Evolutionary conservation across 2,797 vertebrate species (phyloP).

Genomic region (Mus spretus): DNA sequence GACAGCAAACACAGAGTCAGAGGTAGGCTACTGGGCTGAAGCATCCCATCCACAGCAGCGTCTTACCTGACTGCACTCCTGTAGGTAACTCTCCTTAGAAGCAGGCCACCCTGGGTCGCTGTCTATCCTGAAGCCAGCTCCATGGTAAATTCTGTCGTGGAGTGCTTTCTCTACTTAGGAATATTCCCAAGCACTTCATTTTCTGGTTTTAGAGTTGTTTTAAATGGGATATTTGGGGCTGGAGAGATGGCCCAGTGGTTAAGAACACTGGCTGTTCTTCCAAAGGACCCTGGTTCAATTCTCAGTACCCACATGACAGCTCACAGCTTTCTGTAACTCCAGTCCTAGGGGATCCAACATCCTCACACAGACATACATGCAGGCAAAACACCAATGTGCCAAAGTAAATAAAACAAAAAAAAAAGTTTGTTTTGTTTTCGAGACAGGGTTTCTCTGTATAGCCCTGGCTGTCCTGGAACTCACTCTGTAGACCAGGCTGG

Average conservation of each 20-base stretch:
- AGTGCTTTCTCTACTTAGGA: background rate
- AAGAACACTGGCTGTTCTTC: background rate
- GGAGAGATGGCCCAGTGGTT: background rate
- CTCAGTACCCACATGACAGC: background rate
- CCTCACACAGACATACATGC: background rate
- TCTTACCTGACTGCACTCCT: background rate
- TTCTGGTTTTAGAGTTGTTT: background rate
- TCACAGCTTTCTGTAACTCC: background rate
- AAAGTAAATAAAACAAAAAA: background rate
- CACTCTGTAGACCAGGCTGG: too few relatives aligned
- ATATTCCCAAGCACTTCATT: background rate
- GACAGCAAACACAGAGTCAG: conserved; percentile 89
- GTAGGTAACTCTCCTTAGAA: conserved; percentile 15
- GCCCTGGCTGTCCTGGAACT: too few relatives aligned
- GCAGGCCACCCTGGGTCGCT: background rate
- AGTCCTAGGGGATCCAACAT: background rate
- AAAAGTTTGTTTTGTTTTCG: too few relatives aligned
- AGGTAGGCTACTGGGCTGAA: conserved; percentile 88
- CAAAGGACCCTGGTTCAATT: background rate
- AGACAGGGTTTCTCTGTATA: too few relatives aligned
- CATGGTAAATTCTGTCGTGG: background rate
- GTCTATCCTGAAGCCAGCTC: conserved; percentile 7
- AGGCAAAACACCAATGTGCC: background rate
- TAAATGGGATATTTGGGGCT: background rate
- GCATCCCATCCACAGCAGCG: background rate